A percentile compares a stretch with the other conserved stretches of the same genome.
phyloP scores from a whole-genome alignment of 2,797 vertebrate genomes.

The Champsocephalus gunnari region DNA sequence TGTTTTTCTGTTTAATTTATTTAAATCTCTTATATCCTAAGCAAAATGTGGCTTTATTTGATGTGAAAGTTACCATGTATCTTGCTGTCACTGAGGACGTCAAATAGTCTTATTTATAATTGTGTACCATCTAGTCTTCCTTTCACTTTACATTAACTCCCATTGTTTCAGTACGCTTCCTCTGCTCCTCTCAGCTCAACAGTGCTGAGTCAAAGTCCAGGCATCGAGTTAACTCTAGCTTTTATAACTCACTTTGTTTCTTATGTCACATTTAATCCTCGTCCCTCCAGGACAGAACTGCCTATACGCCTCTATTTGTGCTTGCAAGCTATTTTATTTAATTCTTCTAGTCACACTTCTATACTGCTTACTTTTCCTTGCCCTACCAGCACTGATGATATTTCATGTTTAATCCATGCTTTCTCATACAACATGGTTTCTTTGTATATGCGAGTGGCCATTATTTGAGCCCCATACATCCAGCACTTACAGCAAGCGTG shows the following conservation, averaged over 20 bases:
- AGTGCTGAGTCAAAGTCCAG: conserved; percentile 48
- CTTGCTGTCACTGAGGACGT: neutral
- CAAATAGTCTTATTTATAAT: neutral
- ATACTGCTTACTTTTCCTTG: conserved; percentile 4
- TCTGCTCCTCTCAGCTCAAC: conserved; percentile 18
- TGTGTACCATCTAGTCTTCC: neutral
- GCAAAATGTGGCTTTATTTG: neutral
- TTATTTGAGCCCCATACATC: conserved; percentile 38
- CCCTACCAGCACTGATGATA: conserved; percentile 1
- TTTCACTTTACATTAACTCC: conserved; percentile 25
- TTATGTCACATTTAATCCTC: conserved; percentile 32
- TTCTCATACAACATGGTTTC: conserved; percentile 7
- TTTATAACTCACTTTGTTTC: conserved; percentile 45
- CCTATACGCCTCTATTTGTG: conserved; percentile 19
- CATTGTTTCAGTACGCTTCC: conserved; percentile 2
- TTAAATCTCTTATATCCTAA: too few species aligned
- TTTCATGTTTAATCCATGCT: conserved; percentile 13
- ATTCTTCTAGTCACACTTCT: neutral
- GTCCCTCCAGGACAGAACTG: neutral
- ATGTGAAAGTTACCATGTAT: neutral
- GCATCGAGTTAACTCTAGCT: conserved; percentile 19
- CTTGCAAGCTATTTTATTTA: conserved; percentile 4
- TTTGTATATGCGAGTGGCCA: conserved; percentile 26
- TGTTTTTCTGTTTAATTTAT: neutral
- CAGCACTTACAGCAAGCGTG: conserved; percentile 51